These are phyloP conservation scores for Drosophila recens DNA, from an alignment of 2,888 invertebrate genomes.

Conservation along the genomic window DNA sequence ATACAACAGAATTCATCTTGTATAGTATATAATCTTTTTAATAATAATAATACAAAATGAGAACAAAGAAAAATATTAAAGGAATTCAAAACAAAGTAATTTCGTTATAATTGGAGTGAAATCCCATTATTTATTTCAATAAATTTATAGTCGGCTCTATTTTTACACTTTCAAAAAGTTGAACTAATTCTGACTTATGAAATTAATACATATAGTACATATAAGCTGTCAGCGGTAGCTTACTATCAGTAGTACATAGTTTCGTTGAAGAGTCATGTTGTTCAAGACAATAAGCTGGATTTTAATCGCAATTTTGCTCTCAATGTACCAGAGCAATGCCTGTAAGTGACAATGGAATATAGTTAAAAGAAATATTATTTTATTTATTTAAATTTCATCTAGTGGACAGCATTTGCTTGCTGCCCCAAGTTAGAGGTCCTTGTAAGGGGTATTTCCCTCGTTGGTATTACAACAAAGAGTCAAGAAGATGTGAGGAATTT, in stretches of 20 bases:
- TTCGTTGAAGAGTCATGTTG: constrained; percentile 2
- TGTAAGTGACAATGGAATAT: neutral
- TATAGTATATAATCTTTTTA: too few species aligned
- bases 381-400: too few species aligned
- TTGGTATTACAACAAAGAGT: constrained; percentile 36
- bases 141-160: neutral
- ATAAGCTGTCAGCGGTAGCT: neutral
- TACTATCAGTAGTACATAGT: neutral
- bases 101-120: too few species aligned
- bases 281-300: neutral
- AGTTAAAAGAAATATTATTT: neutral
- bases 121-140: neutral
- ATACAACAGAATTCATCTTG: neutral
- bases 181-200: neutral
- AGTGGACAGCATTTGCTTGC: constrained; percentile 18
- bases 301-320: neutral
- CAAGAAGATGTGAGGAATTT: constrained; percentile 24
- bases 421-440: neutral
- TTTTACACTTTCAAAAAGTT: neutral
- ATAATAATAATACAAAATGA: neutral
- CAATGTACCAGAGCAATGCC: constrained; percentile 3
- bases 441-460: constrained; percentile 23
- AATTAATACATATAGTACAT: too few species aligned
- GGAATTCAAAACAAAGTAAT: neutral
- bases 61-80: neutral